Evolutionary conservation across 2,888 invertebrate genomes (phyloP), one percentile per base, ranked within the genome.

Genomic region (Agrilus biguttatus): DNA sequence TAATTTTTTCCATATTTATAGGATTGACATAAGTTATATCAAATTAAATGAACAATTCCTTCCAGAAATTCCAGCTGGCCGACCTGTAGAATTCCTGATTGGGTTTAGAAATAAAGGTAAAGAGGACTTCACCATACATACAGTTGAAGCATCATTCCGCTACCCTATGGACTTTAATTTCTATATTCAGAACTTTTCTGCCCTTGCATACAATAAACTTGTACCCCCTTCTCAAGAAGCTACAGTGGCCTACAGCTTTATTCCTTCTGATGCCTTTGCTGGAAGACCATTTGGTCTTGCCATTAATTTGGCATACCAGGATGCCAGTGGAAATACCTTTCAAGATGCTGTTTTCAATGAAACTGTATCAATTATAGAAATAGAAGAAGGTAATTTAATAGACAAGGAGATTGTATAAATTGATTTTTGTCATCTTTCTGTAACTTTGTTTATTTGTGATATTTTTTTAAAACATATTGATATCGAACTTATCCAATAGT

Each of bases 111-210:
- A 98, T 73, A 90, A 89, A 61, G 98, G 96, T 39, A 75, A 81
- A 45, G 80, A 84, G 53, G 91, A 95, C 53, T 95, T 96, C 60
- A 67, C 85, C 19, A 78, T 99, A 17, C 95, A 98, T 62, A 82
- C 85, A 6, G 75, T 97, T 61, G 97, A 97, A 58, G 95, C 96
- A 0, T 96, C 97, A 0, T 96, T 99, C 80, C 83, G 96, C 54
- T 98, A 97, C 63, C 96, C 97, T 8, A 89, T 95, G 85, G 97
- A 98, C 69, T 98, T 91, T 70, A 91, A 84, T 53, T 98, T 91
- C 69, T 89, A 88, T 70, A 93, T 99, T 53, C 96, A 97, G 69
- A 99, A 98, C 70, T 98, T 97, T 71, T 91, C 96, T 0, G 84
- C 89, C 0, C 75, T 91, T 56, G 78, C 81, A 2, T 93, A 87